phyloP scores from a whole-genome alignment of 2,888 invertebrate genomes.

The Caenorhabditis plicata region DNA sequence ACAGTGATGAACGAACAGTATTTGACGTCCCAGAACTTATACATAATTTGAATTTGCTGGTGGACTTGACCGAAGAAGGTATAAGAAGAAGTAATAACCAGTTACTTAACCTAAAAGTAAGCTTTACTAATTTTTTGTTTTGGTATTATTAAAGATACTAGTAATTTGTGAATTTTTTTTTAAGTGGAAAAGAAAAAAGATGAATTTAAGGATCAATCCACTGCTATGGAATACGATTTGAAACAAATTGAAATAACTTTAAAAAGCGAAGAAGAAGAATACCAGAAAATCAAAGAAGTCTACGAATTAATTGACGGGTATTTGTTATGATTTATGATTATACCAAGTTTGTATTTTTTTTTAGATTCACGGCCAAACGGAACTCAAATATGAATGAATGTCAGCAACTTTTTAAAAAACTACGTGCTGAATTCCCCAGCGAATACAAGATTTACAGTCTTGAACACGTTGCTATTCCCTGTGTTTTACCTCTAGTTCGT shows the following conservation, averaged over 20 bases:
- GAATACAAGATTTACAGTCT: conserved; percentile 81
- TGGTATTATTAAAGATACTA: too few relatives aligned
- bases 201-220: conserved; percentile 73
- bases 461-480: conserved; percentile 80
- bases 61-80: conserved; percentile 91
- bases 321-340: conserved; percentile 6
- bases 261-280: conserved; percentile 76
- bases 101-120: conserved; percentile 77
- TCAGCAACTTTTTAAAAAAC: conserved; percentile 71
- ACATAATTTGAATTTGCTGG: conserved; percentile 86
- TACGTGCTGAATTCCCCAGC: conserved; percentile 72
- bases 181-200: neutral
- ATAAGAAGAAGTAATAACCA: conserved; percentile 84
- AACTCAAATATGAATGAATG: conserved; percentile 71
- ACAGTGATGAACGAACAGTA: conserved; percentile 68
- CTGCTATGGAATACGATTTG: conserved; percentile 80
- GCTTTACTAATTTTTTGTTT: too few relatives aligned
- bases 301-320: conserved; percentile 22
- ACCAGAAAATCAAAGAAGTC: conserved; percentile 72
- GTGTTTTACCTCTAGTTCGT: conserved; percentile 77
- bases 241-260: conserved; percentile 75
- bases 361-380: conserved; percentile 14
- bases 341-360: conserved; percentile 13
- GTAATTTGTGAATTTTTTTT: neutral
- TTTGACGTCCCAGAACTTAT: conserved; percentile 82